Base-by-base conservation (phyloP, 37 sponge, comb jelly and placozoan genomes). In the Chondrilla cf. caribensis region DNA sequence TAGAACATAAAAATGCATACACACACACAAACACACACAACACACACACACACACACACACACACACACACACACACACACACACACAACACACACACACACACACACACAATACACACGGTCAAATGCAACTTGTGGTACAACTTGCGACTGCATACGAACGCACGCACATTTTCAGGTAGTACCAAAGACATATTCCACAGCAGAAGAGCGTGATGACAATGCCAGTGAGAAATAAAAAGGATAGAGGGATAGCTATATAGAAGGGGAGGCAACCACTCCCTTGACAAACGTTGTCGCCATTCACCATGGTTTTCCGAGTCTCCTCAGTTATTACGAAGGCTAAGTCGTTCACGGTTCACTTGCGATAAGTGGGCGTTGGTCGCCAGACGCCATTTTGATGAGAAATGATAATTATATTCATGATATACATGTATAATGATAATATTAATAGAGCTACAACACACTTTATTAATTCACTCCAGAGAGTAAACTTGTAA, bases 31-130 rank as follows among this genome's bases (percentile, higher is more conserved):
- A 11, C 7, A 62, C 64, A 5, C 6, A 7, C 64, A 62, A 62
- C 25, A 62, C 64, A 62, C 22, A 62, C 64, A 26, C 64, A 62
- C 64, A 26, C 29, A 62, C 29, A 22, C 29, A 62, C 25, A 22
- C 29, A 62, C 29, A 26, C 64, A 62, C 64, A 22, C 24, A 60
- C 64, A 60, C 64, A 60, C 64, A 47, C 64, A 60, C 64, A 60
- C 64, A 28, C 28, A 60, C 64, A 60, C 64, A n/a, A 60, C 29
- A 26, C 29, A 60, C 64, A 60, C 64, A 60, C 28, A 60, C 64
- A 47, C n/a, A n/a, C 64, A 60, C 64, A 60, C 64, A 60, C 64
- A 47, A 47, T n/a, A n/a, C n/a, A n/a, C n/a, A n/a, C n/a, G n/a
- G n/a, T n/a, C n/a, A n/a, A n/a, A n/a, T n/a, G n/a, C n/a, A n/a